Evolutionary conservation across 2,888 invertebrate species (phyloP).

Genomic region (Pardosa pseudoannulata): DNA sequence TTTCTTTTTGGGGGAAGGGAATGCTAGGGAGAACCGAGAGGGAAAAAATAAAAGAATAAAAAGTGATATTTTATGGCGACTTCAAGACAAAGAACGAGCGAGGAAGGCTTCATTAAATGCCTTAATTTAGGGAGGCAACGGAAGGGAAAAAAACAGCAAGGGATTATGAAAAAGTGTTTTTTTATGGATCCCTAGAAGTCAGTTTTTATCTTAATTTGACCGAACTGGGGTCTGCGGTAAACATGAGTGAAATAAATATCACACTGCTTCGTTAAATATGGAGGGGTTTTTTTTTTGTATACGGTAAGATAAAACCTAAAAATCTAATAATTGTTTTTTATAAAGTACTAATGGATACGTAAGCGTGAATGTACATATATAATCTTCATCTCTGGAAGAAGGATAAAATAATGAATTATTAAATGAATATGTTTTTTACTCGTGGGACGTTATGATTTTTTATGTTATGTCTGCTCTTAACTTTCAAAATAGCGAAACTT

Average conservation of each 20-base stretch:
- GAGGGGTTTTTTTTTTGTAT: too few species aligned
- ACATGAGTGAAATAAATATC: neutral
- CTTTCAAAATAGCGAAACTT: too few species aligned
- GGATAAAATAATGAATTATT: too few species aligned
- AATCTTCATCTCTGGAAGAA: too few species aligned
- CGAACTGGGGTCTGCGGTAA: neutral
- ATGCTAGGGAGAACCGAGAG: neutral
- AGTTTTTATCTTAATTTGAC: neutral
- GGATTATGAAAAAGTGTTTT: slow-evolving; percentile 24
- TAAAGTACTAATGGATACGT: too few species aligned
- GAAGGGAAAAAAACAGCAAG: neutral
- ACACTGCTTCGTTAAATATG: neutral
- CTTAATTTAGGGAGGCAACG: slow-evolving; percentile 1
- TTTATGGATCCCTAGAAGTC: slow-evolving; percentile 11
- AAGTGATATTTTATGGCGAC: slow-evolving; percentile 26
- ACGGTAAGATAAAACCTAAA: too few species aligned
- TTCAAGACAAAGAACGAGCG: slow-evolving; percentile 4
- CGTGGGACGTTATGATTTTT: too few species aligned
- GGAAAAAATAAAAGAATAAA: slow-evolving; percentile 1
- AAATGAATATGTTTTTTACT: too few species aligned
- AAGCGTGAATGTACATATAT: too few species aligned
- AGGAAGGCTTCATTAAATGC: slow-evolving; percentile 25
- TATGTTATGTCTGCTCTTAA: too few species aligned
- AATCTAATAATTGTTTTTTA: too few species aligned
- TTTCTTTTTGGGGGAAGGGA: slow-evolving; percentile 10